Base-by-base conservation (phyloP, 2,888 invertebrate species). In the Dicranocentrus wangi region DNA sequence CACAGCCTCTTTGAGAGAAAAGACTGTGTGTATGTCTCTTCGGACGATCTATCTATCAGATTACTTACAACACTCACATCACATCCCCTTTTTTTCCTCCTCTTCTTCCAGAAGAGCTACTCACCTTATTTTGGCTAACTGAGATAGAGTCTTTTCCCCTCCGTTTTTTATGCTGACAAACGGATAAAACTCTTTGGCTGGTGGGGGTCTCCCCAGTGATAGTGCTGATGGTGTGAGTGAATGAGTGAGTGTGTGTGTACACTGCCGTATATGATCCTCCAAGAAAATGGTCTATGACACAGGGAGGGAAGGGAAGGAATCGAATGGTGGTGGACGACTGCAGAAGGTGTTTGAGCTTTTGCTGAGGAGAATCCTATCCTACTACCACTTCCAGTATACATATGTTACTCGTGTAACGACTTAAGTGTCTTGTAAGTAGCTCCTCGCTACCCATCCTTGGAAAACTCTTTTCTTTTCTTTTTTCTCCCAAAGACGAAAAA, bases 31-130 rank as follows among this genome's bases (percentile, higher is more conserved):
- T 8, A 43, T 69, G 65, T 76, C 66, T 58, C 58, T 58, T 58
- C 61, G 71, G 76, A 72, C 81, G 79, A 83, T 79, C 81, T n/a
- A n/a, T n/a, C n/a, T 76, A 68, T 68, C 71, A 79, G 81, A 83
- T 83, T 81, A 83, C 72, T 79, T 77, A 79, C 66, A 78, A 83
- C 77, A 76, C 68, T 68, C 76, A 76, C 66, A 32, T 25, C 13
- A 27, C 21, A 23, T 1, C 53, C 19, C 8, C 53, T 51, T 5
- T n/a, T 25, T 51, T n/a, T n/a, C n/a, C n/a, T n/a, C n/a, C n/a
- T n/a, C n/a, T n/a, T n/a, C n/a, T n/a, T n/a, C 58, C 23, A 55
- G 15, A 55, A 55, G 13, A 55, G 21, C 19, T 69, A 55, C 69
- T 39, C 32, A 25, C 23, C 19, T 25, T 32, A 27, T 17, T 3